Base-by-base conservation (phyloP, 2,888 invertebrate genomes). In the Ellobium chinense region DNA sequence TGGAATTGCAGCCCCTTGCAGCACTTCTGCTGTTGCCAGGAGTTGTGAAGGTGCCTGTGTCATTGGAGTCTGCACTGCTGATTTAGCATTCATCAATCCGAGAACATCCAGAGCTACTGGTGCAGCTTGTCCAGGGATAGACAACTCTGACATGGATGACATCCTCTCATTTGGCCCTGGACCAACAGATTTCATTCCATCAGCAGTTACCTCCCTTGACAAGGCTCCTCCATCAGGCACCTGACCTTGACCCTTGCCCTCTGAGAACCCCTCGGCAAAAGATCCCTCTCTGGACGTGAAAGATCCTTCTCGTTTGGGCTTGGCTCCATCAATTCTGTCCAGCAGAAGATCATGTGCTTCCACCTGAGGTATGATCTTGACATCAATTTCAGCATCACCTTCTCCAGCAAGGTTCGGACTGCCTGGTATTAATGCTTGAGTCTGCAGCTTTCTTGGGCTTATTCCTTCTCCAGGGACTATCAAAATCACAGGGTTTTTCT, bases 401-500 rank as follows among this genome's bases (percentile, higher is more conserved):
- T 31, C 65, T 24, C 31, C 65, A 60, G 5, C n/a, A 7, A 21
- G n/a, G n/a, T 27, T 60, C 3, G 66, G 36, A 4, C n/a, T n/a
- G 2, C 27, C 70, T 3, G 29, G 65, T 14, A 65, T 65, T 9
- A 65, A 24, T 3, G 39, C 70, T 31, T 70, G 70, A 9, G 18
- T 18, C 66, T 63, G 63, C 4, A 63, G 63, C 5, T 54, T 9
- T 27, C 34, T n/a, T 5, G 14, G 18, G 2, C 9, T 27, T 18
- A 27, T 18, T 39, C 39, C 27, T 37, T 27, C 46, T n/a, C 46
- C 70, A 5, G 70, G 29, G 46, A 70, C 24, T 12, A 70, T 27
- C 39, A 70, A 21, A 39, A 70, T 46, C 46, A 70, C 70, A 4
- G 70, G 70, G 29, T 65, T 65, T 7, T 7, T 60, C n/a, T 27